Percentiles rank a stretch among this genome's conserved stretches.
Conservation (phyloP, 2,888 invertebrate species). For the Abrostola triplasia region DNA sequence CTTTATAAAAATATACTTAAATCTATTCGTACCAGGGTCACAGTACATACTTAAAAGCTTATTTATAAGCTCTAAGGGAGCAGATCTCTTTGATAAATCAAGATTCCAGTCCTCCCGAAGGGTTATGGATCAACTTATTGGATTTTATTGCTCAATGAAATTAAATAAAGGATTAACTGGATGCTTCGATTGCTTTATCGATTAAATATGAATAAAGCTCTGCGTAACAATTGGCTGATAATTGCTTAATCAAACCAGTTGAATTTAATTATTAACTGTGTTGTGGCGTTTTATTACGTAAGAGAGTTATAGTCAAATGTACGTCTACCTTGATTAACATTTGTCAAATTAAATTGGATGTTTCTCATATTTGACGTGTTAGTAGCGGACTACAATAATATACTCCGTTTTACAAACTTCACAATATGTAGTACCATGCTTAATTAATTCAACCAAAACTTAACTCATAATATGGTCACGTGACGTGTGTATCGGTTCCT, state of each 20-base stretch:
- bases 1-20: no score
- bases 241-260: constrained; percentile 17
- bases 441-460: no score
- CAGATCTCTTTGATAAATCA: constrained; percentile 23
- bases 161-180: constrained; percentile 16
- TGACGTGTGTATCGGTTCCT: no score
- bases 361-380: not conserved
- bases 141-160: constrained; percentile 32
- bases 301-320: not conserved
- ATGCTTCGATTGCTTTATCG: constrained; percentile 21
- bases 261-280: constrained; percentile 20
- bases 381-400: no score
- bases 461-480: no score
- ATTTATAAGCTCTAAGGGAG: not conserved
- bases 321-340: not conserved
- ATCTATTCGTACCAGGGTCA: not conserved
- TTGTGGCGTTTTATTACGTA: constrained; percentile 2
- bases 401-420: no score
- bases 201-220: constrained; percentile 6
- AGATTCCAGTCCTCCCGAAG: constrained; percentile 25
- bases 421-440: no score
- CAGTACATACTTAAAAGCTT: not conserved
- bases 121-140: constrained; percentile 35
- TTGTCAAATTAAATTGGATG: not conserved
- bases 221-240: constrained; percentile 11